These are phyloP conservation scores for Bombus pyrosoma DNA, from an alignment of 1,140 invertebrate species.

Conservation along the genomic window DNA sequence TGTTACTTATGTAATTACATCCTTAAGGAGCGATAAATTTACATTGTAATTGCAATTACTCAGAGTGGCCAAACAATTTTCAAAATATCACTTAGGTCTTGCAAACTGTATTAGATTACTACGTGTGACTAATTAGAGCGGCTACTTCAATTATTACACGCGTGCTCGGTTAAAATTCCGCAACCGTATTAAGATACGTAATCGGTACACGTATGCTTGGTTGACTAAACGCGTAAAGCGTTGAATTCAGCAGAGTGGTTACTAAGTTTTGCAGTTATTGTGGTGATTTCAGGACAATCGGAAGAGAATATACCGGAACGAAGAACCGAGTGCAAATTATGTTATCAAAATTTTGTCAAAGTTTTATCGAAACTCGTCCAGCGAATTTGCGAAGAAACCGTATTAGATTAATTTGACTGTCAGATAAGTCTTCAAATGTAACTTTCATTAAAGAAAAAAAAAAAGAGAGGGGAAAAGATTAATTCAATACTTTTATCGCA, in stretches of 20 bases:
- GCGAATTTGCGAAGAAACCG: background rate
- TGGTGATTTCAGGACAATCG: conserved; percentile 14
- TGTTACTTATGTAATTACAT: background rate
- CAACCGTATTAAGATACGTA: background rate
- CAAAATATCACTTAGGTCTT: background rate
- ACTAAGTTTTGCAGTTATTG: conserved; percentile 17
- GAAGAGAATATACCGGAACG: conserved; percentile 17
- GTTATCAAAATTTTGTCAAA: conserved; percentile 9
- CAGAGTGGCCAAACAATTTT: background rate
- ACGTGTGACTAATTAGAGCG: background rate
- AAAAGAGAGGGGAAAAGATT: background rate
- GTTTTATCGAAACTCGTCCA: background rate
- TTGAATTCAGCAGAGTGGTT: background rate
- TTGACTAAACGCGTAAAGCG: background rate
- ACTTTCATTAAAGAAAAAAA: background rate
- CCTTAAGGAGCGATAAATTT: background rate
- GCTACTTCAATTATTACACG: background rate
- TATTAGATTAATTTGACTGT: no score
- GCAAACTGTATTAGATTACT: background rate
- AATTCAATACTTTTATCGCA: background rate
- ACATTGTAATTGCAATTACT: background rate
- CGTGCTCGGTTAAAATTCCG: background rate
- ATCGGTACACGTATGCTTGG: background rate
- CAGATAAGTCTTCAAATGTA: background rate
- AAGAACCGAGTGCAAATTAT: background rate